Base-by-base conservation (phyloP, 2,888 invertebrate species). In the Papilio protenor region DNA sequence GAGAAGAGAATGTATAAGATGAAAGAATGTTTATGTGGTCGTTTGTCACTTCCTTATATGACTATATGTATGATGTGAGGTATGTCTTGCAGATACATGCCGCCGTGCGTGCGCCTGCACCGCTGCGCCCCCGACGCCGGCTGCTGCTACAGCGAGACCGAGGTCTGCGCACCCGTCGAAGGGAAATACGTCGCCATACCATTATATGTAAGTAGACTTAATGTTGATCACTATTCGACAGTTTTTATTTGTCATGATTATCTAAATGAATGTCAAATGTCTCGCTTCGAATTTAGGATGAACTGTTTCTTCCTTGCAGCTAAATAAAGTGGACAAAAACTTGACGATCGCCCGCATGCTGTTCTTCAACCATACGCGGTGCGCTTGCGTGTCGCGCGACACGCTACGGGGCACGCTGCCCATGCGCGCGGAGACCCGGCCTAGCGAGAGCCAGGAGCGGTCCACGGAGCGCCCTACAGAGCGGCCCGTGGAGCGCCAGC, bases 91-190 rank as follows among this genome's bases (percentile, higher is more conserved):
- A 94, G 94, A 27, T 98, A 98, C 92, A 95, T 96, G 85, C 98
- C 99, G 0, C 97, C 97, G 73, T 98, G 98, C 88, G 98, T 98
- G 21, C 96, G 97, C 75, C 93, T 99, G 75, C 97, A 98, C 88
- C 96, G 98, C 81, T 99, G 99, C 90, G 96, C 97, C 16, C 97
- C 98, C 83, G 98, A 98, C 91, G 96, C 97, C 27, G 98, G 98
- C 76, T 99, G 98, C 92, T 99, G 99, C 89, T 94, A 94, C 81
- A 95, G 96, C 80, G 96, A 96, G 80, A 92, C 95, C 0, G 95
- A 96, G 80, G 96, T 96, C 66, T 98, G 98, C 91, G 97, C 96
- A 18, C 97, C 98, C 0, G 97, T 97, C 87, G 95, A 95, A 16
- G 96, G 96, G 55, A 95, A 96, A 83, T 95, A 95, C 82, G 96